These are phyloP conservation scores for Callyntrura sp. DNA, from an alignment of 2,888 invertebrate species.

Conservation along the genomic window DNA sequence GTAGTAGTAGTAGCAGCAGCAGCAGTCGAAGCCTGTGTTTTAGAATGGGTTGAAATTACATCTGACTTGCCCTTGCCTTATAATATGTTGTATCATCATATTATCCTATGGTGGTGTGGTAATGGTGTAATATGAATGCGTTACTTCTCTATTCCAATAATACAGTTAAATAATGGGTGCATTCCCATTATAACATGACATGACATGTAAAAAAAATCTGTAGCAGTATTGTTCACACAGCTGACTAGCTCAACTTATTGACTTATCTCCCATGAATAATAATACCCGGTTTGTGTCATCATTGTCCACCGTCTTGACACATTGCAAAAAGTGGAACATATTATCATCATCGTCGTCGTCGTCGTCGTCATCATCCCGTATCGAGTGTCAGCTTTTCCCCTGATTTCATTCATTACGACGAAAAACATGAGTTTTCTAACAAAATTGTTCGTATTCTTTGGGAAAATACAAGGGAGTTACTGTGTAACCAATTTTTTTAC, in stretches of 20 bases:
- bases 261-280: too few relatives aligned
- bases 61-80: slow-evolving; percentile 46
- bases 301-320: too few relatives aligned
- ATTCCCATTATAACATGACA: not conserved
- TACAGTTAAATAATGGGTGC: slow-evolving; percentile 37
- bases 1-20: not conserved
- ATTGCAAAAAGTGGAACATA: too few relatives aligned
- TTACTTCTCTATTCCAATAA: too few relatives aligned
- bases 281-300: too few relatives aligned
- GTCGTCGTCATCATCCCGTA: too few relatives aligned
- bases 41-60: slow-evolving; percentile 71
- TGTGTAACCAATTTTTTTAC: too few relatives aligned
- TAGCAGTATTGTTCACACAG: too few relatives aligned
- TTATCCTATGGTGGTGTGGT: not conserved
- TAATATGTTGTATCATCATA: not conserved
- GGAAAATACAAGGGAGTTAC: too few relatives aligned
- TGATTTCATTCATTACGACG: not conserved
- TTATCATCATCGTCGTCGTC: too few relatives aligned
- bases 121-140: not conserved
- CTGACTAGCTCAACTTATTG: slow-evolving; percentile 7
- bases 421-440: not conserved
- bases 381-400: too few relatives aligned
- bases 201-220: slow-evolving; percentile 2
- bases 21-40: slow-evolving; percentile 46
- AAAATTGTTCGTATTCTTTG: not conserved